Base-by-base conservation (phyloP, 2,888 invertebrate species). In the Cantharis rustica region DNA sequence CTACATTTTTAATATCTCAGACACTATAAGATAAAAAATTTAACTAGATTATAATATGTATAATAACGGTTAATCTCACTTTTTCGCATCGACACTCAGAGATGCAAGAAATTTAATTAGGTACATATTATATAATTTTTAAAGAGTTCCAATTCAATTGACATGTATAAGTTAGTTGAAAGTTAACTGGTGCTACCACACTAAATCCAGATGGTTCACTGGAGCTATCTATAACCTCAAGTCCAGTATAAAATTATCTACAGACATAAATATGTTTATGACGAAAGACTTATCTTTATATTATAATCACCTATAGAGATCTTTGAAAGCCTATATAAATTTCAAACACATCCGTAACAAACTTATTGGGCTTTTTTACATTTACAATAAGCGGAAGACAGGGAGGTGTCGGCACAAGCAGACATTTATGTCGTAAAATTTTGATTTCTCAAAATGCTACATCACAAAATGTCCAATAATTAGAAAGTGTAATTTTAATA, bases 41-140 rank as follows among this genome's bases (percentile, higher is more conserved):
- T 86, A 85, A 88, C 87, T 89, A 89, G 89, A 88, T 86, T 89
- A 88, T 75, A 68, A 23, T 20, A 20, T 66, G 23, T 66, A 66
- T 66, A 66, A 89, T 89, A 90, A 75, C 79, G 68, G 75, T 79
- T 75, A 79, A 79, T 90, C 90, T 90, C 90, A 90, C 90, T 90
- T 89, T 87, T 86, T 87, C 87, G 88, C 88, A 88, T 86, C 87
- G 87, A 87, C 87, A 86, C 86, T 83, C 84, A 85, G 83, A 85
- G 86, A 89, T 87, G 88, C 87, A 87, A 87, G 85, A 85, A 86
- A 79, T 75, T 75, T 78, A 72, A 69, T 78, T 78, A 78, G 78
- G 78, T 78, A 78, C 76, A 78, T 73, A 78, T 78, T 75, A 75
- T 77, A 75, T 74, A 66, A 66, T 66, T 66, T 77, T 75, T 75